Evolutionary conservation across 2,888 invertebrate genomes (phyloP), one percentile per base, ranked within the genome.

Genomic region (Hybos culiciformis): DNA sequence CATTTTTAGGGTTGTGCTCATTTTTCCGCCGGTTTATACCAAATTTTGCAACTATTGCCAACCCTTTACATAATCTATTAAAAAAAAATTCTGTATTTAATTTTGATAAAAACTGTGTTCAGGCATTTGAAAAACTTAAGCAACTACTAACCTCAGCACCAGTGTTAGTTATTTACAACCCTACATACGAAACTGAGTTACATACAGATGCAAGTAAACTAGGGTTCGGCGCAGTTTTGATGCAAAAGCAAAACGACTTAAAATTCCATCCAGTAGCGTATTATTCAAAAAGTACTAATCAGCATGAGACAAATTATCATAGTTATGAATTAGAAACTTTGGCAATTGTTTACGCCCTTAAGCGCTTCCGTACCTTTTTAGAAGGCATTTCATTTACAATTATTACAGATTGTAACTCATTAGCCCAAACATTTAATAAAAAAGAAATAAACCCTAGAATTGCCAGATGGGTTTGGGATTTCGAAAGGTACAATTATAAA

Each of bases 311-410:
- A 15, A 33, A 50, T 3, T 58, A 54, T 42, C 52, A 54, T 33
- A 54, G 53, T 33, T 59, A 59, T 39, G 57, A 60, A 32, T 32
- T 43, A 6, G 43, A 46, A 21, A 29, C 37, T 1, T n/a, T 41
- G 9, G 41, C 44, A 2, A 24, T 44, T 5, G 34, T 44, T 12
- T 3, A 6, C 9, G 38, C 42, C 3, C 14, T 45, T 23, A 39
- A 42, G 18, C 39, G 39, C 17, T n/a, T 20, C 7, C 32, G 39
- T 12, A 19, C 39, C 15, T 43, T 34, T 11, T 17, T 43, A 8
- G 18, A 37, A 19, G 41, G 23, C n/a, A 36, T 23, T 11, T 17
- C 17, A 11, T 44, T 44, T 15, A 44, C 40, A 14, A 37, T 44
- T 7, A 14, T 37, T 2, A 42, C 34, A 20, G 31, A 42, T 19